Conservation (phyloP, 2,797 vertebrate species). For the Poeciliopsis paucimaculata region DNA sequence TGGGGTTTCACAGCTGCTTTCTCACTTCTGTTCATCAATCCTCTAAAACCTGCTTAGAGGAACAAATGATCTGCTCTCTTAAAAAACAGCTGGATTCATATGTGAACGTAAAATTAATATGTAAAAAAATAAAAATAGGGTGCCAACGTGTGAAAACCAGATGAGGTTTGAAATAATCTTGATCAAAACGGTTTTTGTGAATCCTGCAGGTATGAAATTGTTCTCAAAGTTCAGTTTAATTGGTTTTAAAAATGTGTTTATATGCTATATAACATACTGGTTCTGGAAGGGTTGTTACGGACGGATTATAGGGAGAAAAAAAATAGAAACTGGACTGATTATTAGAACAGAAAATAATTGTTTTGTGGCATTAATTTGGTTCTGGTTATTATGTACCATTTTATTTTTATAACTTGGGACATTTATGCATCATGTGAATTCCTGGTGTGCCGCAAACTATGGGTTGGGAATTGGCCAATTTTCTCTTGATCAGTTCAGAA, state of each 20-base stretch:
- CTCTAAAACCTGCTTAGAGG: conserved; percentile 8
- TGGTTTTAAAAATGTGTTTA: not conserved
- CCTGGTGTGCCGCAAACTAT: not conserved
- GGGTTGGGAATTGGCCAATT: not conserved
- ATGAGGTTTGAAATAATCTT: not conserved
- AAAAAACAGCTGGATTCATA: not conserved
- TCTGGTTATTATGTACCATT: not conserved
- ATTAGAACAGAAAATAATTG: not conserved
- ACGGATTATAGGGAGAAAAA: not conserved
- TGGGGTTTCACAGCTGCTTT: conserved; percentile 10
- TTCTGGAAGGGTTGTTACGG: not conserved
- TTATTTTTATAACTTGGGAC: not conserved
- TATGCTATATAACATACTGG: not conserved
- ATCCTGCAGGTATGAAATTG: not conserved
- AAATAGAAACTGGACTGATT: not conserved
- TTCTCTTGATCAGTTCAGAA: not conserved
- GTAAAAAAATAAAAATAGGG: conserved; percentile 1
- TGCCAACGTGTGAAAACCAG: not conserved
- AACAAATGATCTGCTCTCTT: conserved; percentile 2
- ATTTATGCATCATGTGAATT: not conserved
- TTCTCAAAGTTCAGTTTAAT: not conserved
- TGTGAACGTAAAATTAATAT: not conserved
- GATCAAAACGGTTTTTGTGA: not conserved
- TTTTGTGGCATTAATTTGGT: not conserved
- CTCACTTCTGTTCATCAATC: conserved; percentile 25